phyloP scores from a whole-genome alignment of 1,140 invertebrate genomes.

The Phymorhynchus buccinoides region DNA sequence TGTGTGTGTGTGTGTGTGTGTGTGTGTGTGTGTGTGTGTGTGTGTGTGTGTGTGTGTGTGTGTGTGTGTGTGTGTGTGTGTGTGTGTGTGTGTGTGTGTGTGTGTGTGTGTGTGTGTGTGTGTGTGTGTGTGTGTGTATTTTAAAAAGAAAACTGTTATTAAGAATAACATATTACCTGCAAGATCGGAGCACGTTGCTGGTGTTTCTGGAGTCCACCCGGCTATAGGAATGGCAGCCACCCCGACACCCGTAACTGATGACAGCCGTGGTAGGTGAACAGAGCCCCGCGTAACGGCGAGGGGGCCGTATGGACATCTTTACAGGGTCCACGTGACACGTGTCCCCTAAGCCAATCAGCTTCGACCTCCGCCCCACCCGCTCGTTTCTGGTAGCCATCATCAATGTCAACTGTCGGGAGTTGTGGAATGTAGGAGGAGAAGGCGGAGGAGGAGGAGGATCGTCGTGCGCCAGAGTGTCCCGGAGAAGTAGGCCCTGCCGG shows the following conservation, averaged over 20 bases:
- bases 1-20: too few relatives aligned
- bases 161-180: slow-evolving; percentile 45
- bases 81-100: too few relatives aligned
- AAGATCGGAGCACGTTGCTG: slow-evolving; percentile 40
- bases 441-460: too few relatives aligned
- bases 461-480: neutral
- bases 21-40: too few relatives aligned
- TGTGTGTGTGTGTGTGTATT: too few relatives aligned
- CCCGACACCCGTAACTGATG: slow-evolving; percentile 41
- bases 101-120: too few relatives aligned
- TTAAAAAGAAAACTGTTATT: too few relatives aligned
- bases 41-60: too few relatives aligned
- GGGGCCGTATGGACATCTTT: slow-evolving; percentile 39
- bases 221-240: slow-evolving; percentile 45
- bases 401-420: neutral
- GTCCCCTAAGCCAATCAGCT: slow-evolving; percentile 1
- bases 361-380: slow-evolving; percentile 21
- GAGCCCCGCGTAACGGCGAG: neutral
- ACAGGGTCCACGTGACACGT: slow-evolving; percentile 37
- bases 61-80: too few relatives aligned
- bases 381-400: neutral
- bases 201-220: slow-evolving; percentile 40
- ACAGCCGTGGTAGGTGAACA: slow-evolving; percentile 2
- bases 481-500: too few relatives aligned
- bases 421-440: too few relatives aligned